Conservation (phyloP, 2,797 vertebrate species). For the Phrynocephalus forsythii region DNA sequence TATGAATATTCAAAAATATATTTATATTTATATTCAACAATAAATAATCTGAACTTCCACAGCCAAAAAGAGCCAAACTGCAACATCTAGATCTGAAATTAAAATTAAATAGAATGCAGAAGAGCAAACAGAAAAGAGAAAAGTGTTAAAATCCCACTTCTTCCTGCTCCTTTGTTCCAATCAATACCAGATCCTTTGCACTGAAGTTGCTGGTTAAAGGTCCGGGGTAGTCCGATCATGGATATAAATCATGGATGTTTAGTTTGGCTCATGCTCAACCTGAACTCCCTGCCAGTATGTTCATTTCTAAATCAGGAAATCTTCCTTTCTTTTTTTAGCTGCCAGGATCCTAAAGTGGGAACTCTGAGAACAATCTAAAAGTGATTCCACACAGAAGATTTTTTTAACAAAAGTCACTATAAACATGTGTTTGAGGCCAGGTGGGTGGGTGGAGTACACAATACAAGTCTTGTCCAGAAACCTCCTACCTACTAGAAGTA, state of each 20-base stretch:
- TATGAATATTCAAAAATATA: not conserved
- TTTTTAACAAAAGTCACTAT: not conserved
- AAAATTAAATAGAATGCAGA: not conserved
- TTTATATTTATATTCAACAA: not conserved
- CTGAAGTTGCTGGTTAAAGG: not conserved
- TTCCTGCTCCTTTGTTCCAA: not conserved
- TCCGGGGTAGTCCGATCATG: not conserved
- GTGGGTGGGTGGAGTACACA: not conserved
- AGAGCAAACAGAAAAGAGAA: not conserved
- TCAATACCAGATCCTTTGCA: not conserved
- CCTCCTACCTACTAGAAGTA: not conserved
- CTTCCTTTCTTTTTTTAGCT: not conserved
- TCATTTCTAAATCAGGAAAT: not conserved
- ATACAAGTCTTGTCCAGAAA: not conserved
- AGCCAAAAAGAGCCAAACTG: not conserved
- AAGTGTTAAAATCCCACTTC: not conserved
- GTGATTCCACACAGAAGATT: not conserved
- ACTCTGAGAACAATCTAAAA: not conserved
- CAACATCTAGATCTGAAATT: not conserved
- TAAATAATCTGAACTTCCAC: not conserved
- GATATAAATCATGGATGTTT: not conserved
- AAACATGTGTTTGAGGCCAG: not conserved
- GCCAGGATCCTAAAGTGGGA: not conserved
- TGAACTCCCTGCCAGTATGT: not conserved
- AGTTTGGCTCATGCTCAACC: not conserved